Evolutionary conservation across 2,113 vertebrate genomes (phyloP).

Genomic region (Xiphorhynchus elegans): DNA sequence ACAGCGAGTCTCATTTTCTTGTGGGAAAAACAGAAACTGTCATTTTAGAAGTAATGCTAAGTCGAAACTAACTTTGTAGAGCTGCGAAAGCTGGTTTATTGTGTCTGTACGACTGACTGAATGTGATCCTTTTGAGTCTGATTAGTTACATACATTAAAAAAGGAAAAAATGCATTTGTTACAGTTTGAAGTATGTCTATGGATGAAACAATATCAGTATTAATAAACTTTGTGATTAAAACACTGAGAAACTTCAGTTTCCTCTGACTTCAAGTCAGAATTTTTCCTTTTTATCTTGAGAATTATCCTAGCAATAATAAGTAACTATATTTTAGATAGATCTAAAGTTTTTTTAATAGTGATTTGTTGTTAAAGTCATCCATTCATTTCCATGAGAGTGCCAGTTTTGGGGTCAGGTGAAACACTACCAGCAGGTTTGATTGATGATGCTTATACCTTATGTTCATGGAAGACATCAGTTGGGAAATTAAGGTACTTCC

Average conservation of each 20-base stretch:
- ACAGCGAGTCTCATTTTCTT: not conserved
- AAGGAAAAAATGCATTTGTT: accelerated
- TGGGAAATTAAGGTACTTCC: not conserved
- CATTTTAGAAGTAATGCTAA: not conserved
- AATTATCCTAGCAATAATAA: not conserved
- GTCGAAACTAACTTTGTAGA: not conserved
- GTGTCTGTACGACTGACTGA: not conserved
- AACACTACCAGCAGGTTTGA: not conserved
- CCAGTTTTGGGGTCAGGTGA: not conserved
- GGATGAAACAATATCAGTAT: not conserved
- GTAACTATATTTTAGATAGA: not conserved
- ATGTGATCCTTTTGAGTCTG: not conserved
- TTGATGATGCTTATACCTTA: not conserved
- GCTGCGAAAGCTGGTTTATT: not conserved
- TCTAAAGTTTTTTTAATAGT: not conserved
- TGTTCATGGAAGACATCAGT: not conserved
- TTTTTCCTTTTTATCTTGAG: not conserved
- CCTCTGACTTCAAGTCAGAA: not conserved
- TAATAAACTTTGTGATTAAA: not conserved
- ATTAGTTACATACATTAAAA: not conserved
- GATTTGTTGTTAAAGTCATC: not conserved
- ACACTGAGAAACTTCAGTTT: not conserved
- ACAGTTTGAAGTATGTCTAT: not conserved
- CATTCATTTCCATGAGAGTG: not conserved
- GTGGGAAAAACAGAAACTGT: not conserved